phyloP scores from a whole-genome alignment of 37 sponge, comb jelly and placozoan species.

The Ephydatia muelleri region DNA sequence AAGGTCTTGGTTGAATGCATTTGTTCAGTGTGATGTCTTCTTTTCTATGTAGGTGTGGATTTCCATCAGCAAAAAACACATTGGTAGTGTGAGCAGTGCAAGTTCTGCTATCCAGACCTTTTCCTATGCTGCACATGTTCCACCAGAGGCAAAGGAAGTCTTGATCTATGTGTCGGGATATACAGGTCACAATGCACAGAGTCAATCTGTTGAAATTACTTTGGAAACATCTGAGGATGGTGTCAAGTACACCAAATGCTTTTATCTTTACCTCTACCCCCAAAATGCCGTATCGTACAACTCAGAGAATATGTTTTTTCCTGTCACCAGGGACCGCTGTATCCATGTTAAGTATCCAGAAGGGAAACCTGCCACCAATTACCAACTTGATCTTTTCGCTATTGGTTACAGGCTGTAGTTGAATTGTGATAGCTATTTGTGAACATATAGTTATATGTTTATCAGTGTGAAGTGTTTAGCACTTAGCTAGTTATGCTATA shows the following conservation, averaged over 20 bases:
- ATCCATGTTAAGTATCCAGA: not conserved
- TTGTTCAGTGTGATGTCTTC: not conserved
- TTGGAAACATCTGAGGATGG: not conserved
- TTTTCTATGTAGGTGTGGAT: not conserved
- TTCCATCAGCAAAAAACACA: not conserved
- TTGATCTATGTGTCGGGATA: not conserved
- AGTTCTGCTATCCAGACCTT: not conserved
- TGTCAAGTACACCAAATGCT: not conserved
- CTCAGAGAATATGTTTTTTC: not conserved
- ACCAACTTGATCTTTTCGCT: not conserved
- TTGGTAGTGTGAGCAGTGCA: not conserved
- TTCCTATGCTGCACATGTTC: not conserved
- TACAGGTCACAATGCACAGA: not conserved
- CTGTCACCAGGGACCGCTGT: not conserved
- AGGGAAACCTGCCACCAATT: not conserved
- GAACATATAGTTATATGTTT: no score
- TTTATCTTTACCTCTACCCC: not conserved
- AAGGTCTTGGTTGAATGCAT: not conserved
- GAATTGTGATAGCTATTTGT: not conserved
- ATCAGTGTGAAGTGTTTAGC: no score
- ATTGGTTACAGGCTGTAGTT: not conserved
- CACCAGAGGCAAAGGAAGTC: not conserved
- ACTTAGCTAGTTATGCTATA: no score
- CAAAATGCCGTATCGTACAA: not conserved
- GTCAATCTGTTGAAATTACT: not conserved